Evolutionary conservation across 2,888 invertebrate genomes (phyloP), one percentile per base, ranked within the genome.

Genomic region (Himalopsyche tibetana): DNA sequence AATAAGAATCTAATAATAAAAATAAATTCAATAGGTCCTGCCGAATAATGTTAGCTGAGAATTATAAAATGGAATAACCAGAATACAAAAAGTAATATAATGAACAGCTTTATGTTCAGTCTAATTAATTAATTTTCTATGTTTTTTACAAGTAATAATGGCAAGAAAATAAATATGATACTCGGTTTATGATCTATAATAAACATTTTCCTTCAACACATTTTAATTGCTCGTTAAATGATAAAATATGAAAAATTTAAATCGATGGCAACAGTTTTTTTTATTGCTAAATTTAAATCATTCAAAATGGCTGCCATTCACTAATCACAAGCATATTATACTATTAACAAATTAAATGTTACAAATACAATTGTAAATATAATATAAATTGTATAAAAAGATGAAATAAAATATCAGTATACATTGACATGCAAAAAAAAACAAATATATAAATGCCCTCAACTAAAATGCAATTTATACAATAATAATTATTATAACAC

Each of bases 241-340:
- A 74, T 74, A 74, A 74, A 74, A 74, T 36, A 36, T 36, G 4
- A 74, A 74, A 74, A 74, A 38, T 51, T 51, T 38, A 36, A 28
- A 74, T 74, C 36, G 9, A 36, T 74, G 74, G 74, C 74, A 74
- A 74, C 28, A 28, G 17, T 69, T 15, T 36, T 36, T 74, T 74
- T 28, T 36, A 28, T 28, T 11, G 5, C 74, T 36, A 38, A 11
- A 19, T 74, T 74, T 12, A 74, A 74, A 28, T 74, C 12, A 74
- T 36, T 74, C 12, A 74, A 74, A 36, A 74, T 36, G 74, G 74
- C 74, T 74, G 74, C 74, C 74, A 74, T 8, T 74, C 74, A 9
- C 28, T 74, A 74, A 74, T 74, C 74, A 74, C 74, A 74, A 15
- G 3, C 63, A 63, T 63, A 63, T 51, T 51, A 45, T 9, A 45